Evolutionary conservation across 2,113 vertebrate species (phyloP).

Genomic region (Dasyurus viverrinus): DNA sequence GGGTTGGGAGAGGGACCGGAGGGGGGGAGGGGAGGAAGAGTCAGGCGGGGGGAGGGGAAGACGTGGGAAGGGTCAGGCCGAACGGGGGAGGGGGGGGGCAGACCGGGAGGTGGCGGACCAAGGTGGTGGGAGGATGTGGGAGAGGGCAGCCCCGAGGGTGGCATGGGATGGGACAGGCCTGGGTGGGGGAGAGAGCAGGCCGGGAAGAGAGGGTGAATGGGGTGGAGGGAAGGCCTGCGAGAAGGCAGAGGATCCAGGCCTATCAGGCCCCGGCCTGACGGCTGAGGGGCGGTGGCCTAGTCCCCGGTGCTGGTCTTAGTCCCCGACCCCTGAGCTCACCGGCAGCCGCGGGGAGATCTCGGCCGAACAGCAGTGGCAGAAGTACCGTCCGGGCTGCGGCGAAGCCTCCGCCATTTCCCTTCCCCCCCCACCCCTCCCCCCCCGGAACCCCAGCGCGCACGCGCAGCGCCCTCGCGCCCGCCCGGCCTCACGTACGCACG

Average conservation of each 20-base stretch:
- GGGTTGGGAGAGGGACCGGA: neutral
- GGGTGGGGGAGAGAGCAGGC: neutral
- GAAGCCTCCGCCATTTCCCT: conserved; percentile 94
- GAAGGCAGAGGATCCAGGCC: neutral
- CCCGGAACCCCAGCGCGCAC: conserved; percentile 72
- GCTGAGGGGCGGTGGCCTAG: neutral
- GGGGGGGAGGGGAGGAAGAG: neutral
- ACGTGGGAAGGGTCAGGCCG: neutral
- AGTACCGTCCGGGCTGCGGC: conserved; percentile 91
- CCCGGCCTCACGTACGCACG: conserved; percentile 70
- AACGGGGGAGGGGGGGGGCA: neutral
- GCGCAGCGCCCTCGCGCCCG: conserved; percentile 71
- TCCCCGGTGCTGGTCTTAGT: neutral
- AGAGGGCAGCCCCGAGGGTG: neutral
- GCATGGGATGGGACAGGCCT: neutral
- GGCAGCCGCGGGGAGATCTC: conserved; percentile 79
- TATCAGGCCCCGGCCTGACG: neutral
- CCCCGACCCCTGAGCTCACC: conserved; percentile 65
- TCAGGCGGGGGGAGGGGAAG: neutral
- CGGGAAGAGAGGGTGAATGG: neutral
- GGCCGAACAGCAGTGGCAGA: conserved; percentile 91
- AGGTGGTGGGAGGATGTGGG: neutral
- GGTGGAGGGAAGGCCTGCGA: neutral
- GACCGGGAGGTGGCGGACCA: neutral
- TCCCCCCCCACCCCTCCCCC: conserved; percentile 69